phyloP scores from a whole-genome alignment of 2,113 vertebrate species.

The Sinocyclocheilus anophthalmus region DNA sequence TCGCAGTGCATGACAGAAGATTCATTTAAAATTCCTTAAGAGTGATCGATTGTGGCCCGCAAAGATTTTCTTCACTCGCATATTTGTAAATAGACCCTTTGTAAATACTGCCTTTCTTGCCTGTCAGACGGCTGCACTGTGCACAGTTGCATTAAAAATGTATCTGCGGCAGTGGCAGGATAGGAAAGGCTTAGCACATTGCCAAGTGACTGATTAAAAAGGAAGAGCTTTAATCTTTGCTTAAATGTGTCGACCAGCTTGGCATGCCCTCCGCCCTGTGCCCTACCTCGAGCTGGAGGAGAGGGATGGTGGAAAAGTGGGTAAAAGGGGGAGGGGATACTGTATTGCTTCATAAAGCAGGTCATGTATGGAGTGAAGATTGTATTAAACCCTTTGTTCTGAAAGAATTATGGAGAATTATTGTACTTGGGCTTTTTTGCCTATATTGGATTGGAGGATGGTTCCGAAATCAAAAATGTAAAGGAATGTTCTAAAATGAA shows the following conservation, averaged over 20 bases:
- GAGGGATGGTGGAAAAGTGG: constrained; percentile 38
- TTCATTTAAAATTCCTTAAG: constrained; percentile 75
- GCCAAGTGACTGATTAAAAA: constrained; percentile 83
- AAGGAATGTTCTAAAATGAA: not conserved
- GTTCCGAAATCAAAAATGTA: not conserved
- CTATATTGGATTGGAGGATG: not conserved
- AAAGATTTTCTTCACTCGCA: constrained; percentile 71
- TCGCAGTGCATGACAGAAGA: constrained; percentile 66
- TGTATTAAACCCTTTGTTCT: not conserved
- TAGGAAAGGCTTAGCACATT: constrained; percentile 78
- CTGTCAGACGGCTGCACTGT: constrained; percentile 75
- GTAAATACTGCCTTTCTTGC: constrained; percentile 79
- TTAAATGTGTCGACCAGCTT: constrained; percentile 80
- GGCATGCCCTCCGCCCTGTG: constrained; percentile 64
- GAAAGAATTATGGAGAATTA: constrained; percentile 1
- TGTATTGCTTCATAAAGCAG: constrained; percentile 25
- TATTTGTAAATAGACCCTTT: constrained; percentile 80
- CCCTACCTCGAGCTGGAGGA: constrained; percentile 59
- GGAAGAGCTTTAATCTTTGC: constrained; percentile 83
- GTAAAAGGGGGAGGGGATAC: not conserved
- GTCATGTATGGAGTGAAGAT: not conserved
- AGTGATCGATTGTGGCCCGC: constrained; percentile 76
- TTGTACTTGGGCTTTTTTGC: not conserved
- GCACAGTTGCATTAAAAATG: constrained; percentile 81
- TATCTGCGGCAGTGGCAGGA: constrained; percentile 74